These are phyloP conservation scores for Monarcha castaneiventris DNA, from an alignment of 2,113 vertebrate species.

Conservation along the genomic window DNA sequence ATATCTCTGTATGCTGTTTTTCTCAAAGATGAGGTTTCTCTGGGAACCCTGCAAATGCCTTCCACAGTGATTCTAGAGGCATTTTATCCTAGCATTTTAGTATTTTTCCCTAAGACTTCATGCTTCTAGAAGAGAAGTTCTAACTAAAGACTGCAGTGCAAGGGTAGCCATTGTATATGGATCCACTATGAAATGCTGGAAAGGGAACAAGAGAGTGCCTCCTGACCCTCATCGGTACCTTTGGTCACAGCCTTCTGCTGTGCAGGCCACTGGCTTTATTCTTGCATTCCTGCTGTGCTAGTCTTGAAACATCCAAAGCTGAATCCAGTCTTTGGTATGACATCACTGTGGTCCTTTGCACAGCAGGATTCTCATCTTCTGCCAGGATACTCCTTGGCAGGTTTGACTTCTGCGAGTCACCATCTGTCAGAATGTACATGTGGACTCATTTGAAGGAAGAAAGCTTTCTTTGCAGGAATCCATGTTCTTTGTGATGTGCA, in stretches of 20 bases:
- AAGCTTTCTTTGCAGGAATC: not conserved
- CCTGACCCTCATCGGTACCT: not conserved
- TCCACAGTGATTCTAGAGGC: not conserved
- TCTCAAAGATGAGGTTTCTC: not conserved
- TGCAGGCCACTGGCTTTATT: not conserved
- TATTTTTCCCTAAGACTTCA: not conserved
- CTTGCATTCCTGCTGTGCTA: not conserved
- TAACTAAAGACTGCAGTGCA: not conserved
- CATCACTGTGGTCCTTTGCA: not conserved
- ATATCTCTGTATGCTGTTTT: not conserved
- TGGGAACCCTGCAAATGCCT: not conserved
- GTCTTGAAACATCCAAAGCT: not conserved
- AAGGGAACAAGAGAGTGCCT: not conserved
- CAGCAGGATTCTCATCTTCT: conserved; percentile 12
- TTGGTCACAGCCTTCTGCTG: not conserved
- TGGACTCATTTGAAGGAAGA: conserved; percentile 44
- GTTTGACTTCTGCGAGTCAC: not conserved
- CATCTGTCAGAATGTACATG: conserved; percentile 50
- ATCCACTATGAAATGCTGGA: not conserved
- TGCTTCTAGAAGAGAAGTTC: not conserved
- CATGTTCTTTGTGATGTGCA: not conserved
- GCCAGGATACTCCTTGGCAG: not conserved
- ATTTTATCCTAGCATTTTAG: not conserved
- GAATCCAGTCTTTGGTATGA: not conserved
- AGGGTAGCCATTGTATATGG: not conserved